Base-by-base conservation (phyloP, 2,113 vertebrate species). In the Balaeniceps rex region DNA sequence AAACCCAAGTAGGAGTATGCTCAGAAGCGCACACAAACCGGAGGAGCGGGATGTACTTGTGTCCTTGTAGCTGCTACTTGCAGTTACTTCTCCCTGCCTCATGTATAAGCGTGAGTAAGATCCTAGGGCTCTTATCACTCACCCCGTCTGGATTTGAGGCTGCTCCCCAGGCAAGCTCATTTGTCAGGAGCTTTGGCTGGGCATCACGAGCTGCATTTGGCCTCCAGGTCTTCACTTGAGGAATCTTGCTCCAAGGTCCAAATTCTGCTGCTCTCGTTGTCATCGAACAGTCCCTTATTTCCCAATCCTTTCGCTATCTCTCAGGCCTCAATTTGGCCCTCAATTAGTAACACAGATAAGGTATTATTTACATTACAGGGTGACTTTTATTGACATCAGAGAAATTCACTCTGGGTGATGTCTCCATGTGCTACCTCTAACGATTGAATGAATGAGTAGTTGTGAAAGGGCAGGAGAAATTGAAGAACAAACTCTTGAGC, bases 231-330 rank as follows among this genome's bases (percentile, higher is more conserved):
- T 82, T 93, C 47, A 61, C 47, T 64, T 72, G 52, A 89, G 49
- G 81, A 95, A 96, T 90, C 47, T 96, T 79, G 81, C 97, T 94
- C 52, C 51, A 11, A 96, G 83, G 89, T 79, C 74, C 54, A 63
- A 84, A 91, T 90, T 95, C 65, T 92, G 61, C 31, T 8, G 7
- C 61, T 78, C 49, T 65, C 15, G 12, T 34, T 83, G 83, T 91
- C 81, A 85, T 87, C 3, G 23, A 84, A 72, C 23, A 72, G 69
- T 87, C 61, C 69, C 31, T 82, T 92, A 75, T 92, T 94, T 89
- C 91, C 52, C 77, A 97, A 89, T 72, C 44, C 5, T 12, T 63
- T 95, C 0, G 0, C 38, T 85, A 15, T 75, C 87, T 92, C 52
- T 61, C 47, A 57, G 61, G 83, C 71, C 80, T 82, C 89, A 91